phyloP scores from a whole-genome alignment of 1,140 invertebrate genomes.

The Penaeus vannamei region DNA sequence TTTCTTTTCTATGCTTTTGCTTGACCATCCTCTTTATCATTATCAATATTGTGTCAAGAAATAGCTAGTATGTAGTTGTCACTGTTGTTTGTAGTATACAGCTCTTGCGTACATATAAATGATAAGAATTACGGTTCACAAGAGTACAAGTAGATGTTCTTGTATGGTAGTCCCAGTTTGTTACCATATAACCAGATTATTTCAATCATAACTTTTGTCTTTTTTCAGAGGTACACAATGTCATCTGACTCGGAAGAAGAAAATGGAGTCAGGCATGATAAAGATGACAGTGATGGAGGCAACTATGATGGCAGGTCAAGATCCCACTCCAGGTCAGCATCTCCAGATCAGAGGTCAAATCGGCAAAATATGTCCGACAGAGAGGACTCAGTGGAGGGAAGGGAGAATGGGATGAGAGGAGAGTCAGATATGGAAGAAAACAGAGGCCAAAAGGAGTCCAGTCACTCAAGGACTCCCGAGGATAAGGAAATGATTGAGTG shows the following conservation, averaged over 20 bases:
- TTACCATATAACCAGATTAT: no score
- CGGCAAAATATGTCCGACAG: neutral
- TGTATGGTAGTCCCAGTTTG: no score
- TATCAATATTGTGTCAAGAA: no score
- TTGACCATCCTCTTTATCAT: no score
- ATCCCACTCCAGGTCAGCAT: constrained; percentile 41
- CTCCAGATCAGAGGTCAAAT: neutral
- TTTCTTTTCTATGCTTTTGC: no score
- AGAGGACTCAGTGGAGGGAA: constrained; percentile 12
- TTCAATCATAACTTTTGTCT: no score
- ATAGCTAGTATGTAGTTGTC: no score
- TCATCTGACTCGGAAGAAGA: constrained; percentile 59
- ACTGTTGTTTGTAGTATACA: no score
- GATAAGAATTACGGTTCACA: no score
- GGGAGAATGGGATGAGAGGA: constrained; percentile 52
- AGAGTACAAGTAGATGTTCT: no score
- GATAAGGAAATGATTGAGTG: constrained; percentile 30
- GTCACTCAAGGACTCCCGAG: constrained; percentile 32
- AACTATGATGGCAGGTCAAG: constrained; percentile 35
- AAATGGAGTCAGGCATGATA: constrained; percentile 33
- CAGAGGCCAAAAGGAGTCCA: neutral
- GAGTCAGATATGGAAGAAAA: constrained; percentile 12
- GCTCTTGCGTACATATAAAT: no score
- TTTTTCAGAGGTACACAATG: constrained; percentile 2
- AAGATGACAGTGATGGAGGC: constrained; percentile 42